These are phyloP conservation scores for Aphelocoma californica DNA, from an alignment of 2,797 vertebrate genomes.

Conservation along the genomic window DNA sequence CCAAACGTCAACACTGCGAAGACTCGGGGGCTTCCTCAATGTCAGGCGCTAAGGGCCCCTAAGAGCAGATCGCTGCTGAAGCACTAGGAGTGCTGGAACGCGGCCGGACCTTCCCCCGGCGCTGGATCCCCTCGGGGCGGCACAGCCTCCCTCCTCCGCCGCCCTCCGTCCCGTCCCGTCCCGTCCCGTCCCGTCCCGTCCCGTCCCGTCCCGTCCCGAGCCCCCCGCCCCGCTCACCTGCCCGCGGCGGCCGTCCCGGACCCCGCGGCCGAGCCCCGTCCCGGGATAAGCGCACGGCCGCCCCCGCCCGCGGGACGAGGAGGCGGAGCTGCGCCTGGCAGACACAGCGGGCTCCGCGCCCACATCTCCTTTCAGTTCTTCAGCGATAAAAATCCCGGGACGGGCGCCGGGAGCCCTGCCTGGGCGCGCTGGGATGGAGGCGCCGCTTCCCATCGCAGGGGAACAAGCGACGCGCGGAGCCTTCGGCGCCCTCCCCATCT, in stretches of 20 bases:
- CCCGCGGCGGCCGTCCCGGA: background rate
- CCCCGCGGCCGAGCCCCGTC: accelerated
- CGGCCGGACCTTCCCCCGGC: background rate
- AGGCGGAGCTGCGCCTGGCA: background rate
- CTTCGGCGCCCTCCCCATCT: too few species aligned
- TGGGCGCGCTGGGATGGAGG: background rate
- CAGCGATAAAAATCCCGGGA: background rate
- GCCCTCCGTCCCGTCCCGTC: background rate
- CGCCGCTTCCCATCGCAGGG: background rate
- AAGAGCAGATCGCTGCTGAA: accelerated
- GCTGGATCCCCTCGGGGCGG: background rate
- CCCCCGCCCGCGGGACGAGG: background rate
- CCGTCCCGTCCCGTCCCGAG: too few species aligned
- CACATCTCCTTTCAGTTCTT: background rate
- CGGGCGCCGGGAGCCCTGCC: background rate
- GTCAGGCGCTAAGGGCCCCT: accelerated
- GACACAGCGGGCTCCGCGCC: background rate
- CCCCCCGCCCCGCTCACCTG: background rate
- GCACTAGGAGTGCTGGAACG: background rate
- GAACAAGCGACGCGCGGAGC: accelerated
- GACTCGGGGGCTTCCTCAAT: accelerated
- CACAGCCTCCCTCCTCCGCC: background rate
- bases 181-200: too few species aligned
- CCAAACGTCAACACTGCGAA: background rate
- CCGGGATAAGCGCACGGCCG: background rate